Percentiles rank a stretch among this genome's conserved stretches.
Conservation (phyloP, 1,140 invertebrate genomes). For the Hesperophylax magnus region DNA sequence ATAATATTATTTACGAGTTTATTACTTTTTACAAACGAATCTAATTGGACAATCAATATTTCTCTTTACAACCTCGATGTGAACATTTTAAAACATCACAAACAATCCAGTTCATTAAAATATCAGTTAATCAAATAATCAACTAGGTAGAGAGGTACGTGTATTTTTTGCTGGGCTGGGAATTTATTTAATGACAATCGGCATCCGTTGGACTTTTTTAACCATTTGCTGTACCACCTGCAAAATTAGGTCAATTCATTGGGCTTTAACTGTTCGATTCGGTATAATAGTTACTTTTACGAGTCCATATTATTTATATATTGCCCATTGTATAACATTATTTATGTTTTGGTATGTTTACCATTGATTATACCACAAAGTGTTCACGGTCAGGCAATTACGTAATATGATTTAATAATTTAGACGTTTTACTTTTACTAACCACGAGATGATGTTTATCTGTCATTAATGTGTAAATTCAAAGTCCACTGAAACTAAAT, state of each 20-base stretch:
- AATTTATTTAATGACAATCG: conserved; percentile 18
- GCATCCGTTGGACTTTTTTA: background rate
- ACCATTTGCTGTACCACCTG: background rate
- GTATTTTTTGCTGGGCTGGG: background rate
- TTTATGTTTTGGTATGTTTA: conserved; percentile 4
- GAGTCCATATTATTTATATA: background rate
- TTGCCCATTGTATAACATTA: conserved; percentile 3
- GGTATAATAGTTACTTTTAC: conserved; percentile 3
- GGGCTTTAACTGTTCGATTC: conserved; percentile 5
- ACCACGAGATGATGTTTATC: conserved; percentile 11
- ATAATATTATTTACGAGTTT: too few relatives aligned
- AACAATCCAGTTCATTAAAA: background rate
- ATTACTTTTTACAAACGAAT: background rate
- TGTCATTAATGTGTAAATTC: background rate
- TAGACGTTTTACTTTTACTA: conserved; percentile 13
- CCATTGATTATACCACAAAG: conserved; percentile 19
- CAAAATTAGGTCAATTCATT: conserved; percentile 20
- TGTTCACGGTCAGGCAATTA: conserved; percentile 13
- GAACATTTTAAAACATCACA: background rate
- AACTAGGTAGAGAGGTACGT: too few relatives aligned
- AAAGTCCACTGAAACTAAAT: background rate
- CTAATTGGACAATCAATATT: background rate
- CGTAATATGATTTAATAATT: background rate
- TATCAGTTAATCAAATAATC: conserved; percentile 13
- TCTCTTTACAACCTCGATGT: background rate